Evolutionary conservation across 2,797 vertebrate species (phyloP).

Genomic region (Artibeus jamaicensis): DNA sequence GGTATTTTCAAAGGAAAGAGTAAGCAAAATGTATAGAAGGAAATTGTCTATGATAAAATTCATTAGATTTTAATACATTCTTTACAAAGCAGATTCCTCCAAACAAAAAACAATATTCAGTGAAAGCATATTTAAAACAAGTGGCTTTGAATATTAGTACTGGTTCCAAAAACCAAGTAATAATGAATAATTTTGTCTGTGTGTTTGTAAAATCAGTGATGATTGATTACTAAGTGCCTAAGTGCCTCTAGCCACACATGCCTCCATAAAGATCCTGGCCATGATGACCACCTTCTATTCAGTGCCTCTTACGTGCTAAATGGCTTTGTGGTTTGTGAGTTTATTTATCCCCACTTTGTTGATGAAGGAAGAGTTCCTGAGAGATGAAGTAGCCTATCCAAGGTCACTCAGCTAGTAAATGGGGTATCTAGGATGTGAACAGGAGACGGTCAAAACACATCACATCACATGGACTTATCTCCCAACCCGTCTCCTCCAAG

Average conservation of each 20-base stretch:
- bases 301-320: background rate
- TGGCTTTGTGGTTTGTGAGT: background rate
- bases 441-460: background rate
- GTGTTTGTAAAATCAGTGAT: background rate
- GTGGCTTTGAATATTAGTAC: background rate
- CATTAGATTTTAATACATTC: background rate
- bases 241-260: background rate
- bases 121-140: background rate
- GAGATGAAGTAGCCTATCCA: background rate
- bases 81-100: background rate
- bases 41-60: background rate
- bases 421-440: background rate
- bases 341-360: background rate
- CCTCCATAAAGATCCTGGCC: background rate
- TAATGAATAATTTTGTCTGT: background rate
- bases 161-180: background rate
- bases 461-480: accelerated
- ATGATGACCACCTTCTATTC: background rate
- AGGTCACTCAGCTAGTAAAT: background rate
- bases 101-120: background rate
- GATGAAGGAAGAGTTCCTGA: background rate
- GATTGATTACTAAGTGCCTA: background rate
- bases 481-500: background rate
- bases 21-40: background rate
- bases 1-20: background rate